These are phyloP conservation scores for Bathynomus jamesi DNA, from an alignment of 1,140 invertebrate species.

Conservation along the genomic window DNA sequence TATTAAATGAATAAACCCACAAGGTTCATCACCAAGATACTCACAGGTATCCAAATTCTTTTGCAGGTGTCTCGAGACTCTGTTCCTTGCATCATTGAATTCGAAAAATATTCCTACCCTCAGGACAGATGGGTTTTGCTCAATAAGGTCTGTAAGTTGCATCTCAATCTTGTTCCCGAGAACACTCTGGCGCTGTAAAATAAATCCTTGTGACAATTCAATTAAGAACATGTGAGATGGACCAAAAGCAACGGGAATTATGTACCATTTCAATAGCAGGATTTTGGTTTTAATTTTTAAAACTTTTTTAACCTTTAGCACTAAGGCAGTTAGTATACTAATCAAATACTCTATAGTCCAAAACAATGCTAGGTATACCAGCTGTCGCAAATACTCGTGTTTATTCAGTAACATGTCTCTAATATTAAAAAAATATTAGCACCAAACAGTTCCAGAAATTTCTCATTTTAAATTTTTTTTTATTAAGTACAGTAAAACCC, in stretches of 20 bases:
- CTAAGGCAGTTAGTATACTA: too few species aligned
- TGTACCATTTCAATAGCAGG: too few species aligned
- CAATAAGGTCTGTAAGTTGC: conserved; percentile 87
- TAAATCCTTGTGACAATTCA: conserved; percentile 2
- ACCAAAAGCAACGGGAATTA: neutral
- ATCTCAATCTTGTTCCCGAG: conserved; percentile 97
- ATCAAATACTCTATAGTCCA: too few species aligned
- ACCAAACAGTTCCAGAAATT: too few species aligned
- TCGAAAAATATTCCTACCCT: conserved; percentile 89
- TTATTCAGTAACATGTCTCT: too few species aligned
- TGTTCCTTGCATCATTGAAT: conserved; percentile 88
- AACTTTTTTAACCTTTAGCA: too few species aligned
- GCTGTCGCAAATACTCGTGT: too few species aligned
- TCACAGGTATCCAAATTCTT: conserved; percentile 94
- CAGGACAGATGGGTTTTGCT: conserved; percentile 83
- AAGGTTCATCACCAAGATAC: conserved; percentile 43
- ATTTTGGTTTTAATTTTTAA: too few species aligned
- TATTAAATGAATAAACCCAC: neutral
- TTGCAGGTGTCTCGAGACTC: conserved; percentile 85
- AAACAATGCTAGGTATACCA: too few species aligned
- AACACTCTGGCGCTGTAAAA: conserved; percentile 75
- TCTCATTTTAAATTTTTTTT: too few species aligned
- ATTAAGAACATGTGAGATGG: neutral
- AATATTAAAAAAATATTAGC: too few species aligned
- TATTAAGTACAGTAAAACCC: too few species aligned